phyloP scores from a whole-genome alignment of 2,888 invertebrate genomes.

The Protonemura montana region DNA sequence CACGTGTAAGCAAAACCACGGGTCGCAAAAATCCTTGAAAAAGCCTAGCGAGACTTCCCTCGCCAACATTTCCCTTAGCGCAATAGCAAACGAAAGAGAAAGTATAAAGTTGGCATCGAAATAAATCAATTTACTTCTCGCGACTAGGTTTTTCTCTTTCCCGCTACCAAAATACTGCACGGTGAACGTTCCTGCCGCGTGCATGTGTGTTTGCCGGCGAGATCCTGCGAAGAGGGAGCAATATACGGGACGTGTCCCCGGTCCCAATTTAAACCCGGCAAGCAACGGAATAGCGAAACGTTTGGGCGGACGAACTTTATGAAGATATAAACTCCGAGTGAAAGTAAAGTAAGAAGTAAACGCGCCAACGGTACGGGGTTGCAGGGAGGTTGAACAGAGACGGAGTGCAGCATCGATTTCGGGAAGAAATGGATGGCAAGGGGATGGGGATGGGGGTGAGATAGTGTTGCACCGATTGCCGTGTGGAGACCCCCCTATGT shows the following conservation, averaged over 20 bases:
- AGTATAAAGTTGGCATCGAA: neutral
- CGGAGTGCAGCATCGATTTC: neutral
- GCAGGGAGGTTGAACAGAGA: neutral
- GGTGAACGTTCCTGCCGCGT: too few relatives aligned
- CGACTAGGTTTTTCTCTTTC: neutral
- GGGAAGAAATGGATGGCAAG: neutral
- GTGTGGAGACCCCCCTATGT: too few relatives aligned
- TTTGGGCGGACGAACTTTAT: constrained; percentile 35
- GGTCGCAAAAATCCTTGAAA: too few relatives aligned
- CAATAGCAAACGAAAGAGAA: neutral
- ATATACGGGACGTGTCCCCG: constrained; percentile 8
- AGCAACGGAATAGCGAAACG: constrained; percentile 33
- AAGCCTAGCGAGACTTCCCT: too few relatives aligned
- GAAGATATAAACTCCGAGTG: constrained; percentile 41
- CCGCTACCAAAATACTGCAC: neutral
- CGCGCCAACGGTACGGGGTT: neutral
- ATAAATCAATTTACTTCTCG: constrained; percentile 2
- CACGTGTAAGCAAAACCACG: too few relatives aligned
- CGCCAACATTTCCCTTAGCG: neutral
- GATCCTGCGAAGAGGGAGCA: neutral
- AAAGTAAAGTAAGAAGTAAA: constrained; percentile 26
- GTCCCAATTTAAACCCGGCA: constrained; percentile 33
- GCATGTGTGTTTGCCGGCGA: neutral
- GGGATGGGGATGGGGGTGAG: neutral
- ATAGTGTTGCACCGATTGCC: too few relatives aligned